These are phyloP conservation scores for Carterocephalus palaemon DNA, from an alignment of 2,888 invertebrate genomes.

Conservation along the genomic window DNA sequence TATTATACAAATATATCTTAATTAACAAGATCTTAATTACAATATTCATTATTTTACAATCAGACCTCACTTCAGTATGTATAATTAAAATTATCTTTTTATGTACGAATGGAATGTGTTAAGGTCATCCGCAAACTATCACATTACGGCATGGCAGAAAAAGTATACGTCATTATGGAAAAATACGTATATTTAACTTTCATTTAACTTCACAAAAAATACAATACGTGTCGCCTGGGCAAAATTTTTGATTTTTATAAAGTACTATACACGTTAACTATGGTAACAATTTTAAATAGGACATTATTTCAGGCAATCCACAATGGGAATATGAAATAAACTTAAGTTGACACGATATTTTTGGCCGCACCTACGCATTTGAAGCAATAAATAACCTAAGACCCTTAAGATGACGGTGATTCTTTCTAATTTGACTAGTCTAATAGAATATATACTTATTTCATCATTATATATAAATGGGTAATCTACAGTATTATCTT, in stretches of 20 bases:
- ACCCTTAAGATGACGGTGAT: slow-evolving; percentile 54
- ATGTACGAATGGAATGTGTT: slow-evolving; percentile 61
- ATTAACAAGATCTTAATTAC: slow-evolving; percentile 71
- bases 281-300: slow-evolving; percentile 68
- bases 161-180: slow-evolving; percentile 43
- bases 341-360: slow-evolving; percentile 28
- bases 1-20: slow-evolving; percentile 77
- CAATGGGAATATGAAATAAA: slow-evolving; percentile 26
- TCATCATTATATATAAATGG: slow-evolving; percentile 34
- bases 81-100: slow-evolving; percentile 53
- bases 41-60: slow-evolving; percentile 72
- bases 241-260: slow-evolving; percentile 33
- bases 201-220: slow-evolving; percentile 16
- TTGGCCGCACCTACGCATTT: slow-evolving; percentile 35
- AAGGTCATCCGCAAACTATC: slow-evolving; percentile 56
- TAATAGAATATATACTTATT: slow-evolving; percentile 45
- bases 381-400: slow-evolving; percentile 69
- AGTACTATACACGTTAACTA: slow-evolving; percentile 61
- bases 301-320: slow-evolving; percentile 36
- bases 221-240: background rate
- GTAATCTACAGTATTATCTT: slow-evolving; percentile 41
- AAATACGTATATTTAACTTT: slow-evolving; percentile 34
- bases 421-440: slow-evolving; percentile 74
- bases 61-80: slow-evolving; percentile 65
- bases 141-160: slow-evolving; percentile 68